These are phyloP conservation scores for Graphium colonna DNA, from an alignment of 2,888 invertebrate genomes.

Conservation along the genomic window DNA sequence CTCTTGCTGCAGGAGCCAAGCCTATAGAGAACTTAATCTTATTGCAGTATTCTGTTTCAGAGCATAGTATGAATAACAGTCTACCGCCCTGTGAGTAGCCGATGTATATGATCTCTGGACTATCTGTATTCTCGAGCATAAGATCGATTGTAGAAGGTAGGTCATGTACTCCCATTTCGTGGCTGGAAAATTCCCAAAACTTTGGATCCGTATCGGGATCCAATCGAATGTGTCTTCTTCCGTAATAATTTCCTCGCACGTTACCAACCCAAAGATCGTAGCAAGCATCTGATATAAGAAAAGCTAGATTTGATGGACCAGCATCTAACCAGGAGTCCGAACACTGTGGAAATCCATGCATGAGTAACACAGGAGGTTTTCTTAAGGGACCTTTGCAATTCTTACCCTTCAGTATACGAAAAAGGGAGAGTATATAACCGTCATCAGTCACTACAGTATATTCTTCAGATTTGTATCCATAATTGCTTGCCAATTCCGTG, in stretches of 20 bases:
- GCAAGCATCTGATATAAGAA: constrained; percentile 40
- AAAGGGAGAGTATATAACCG: constrained; percentile 52
- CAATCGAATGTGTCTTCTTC: constrained; percentile 69
- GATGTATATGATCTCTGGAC: constrained; percentile 60
- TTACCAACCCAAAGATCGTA: constrained; percentile 51
- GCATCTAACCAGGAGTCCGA: constrained; percentile 57
- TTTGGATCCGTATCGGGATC: constrained; percentile 45
- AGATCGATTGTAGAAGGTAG: constrained; percentile 81
- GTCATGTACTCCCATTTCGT: constrained; percentile 88
- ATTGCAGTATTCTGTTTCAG: constrained; percentile 80
- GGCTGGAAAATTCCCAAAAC: constrained; percentile 80
- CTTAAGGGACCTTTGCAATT: constrained; percentile 36
- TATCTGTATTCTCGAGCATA: constrained; percentile 44
- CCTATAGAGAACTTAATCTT: constrained; percentile 81
- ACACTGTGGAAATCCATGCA: constrained; percentile 58
- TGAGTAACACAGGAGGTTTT: constrained; percentile 49
- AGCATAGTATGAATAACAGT: constrained; percentile 82
- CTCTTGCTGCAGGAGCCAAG: constrained; percentile 81
- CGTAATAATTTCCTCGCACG: constrained; percentile 64
- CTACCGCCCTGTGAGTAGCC: constrained; percentile 90
- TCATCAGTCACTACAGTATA: constrained; percentile 53
- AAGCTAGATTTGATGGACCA: constrained; percentile 45
- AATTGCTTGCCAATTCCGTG: constrained; percentile 39
- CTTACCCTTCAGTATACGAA: constrained; percentile 43
- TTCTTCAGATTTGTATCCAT: constrained; percentile 52